These are phyloP conservation scores for Tautogolabrus adspersus DNA, from an alignment of 2,113 vertebrate species.

Conservation along the genomic window DNA sequence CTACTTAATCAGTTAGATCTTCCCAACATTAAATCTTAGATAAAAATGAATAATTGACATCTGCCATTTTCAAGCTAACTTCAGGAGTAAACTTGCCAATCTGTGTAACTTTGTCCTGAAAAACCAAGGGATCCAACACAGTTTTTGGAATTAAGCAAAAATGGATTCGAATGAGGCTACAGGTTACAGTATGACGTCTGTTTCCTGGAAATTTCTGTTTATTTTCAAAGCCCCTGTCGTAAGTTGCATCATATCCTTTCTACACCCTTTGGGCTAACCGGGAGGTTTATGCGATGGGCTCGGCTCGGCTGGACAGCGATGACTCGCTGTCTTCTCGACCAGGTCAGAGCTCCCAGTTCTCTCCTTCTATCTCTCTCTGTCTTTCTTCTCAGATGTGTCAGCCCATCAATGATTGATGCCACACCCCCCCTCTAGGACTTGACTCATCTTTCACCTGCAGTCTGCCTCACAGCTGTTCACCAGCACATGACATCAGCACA, in stretches of 20 bases:
- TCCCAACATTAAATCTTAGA: too few relatives aligned
- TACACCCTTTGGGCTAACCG: constrained; percentile 37
- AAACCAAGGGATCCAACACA: constrained; percentile 2
- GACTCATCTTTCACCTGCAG: constrained; percentile 80
- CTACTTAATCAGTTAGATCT: too few relatives aligned
- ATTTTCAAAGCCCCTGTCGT: constrained; percentile 27
- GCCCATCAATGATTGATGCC: constrained; percentile 72
- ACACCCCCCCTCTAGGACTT: constrained; percentile 57
- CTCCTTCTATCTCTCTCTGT: constrained; percentile 48
- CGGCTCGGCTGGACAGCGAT: constrained; percentile 25
- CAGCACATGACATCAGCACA: constrained; percentile 43
- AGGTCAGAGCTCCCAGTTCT: constrained; percentile 54
- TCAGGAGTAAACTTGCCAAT: not conserved
- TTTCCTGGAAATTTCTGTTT: constrained; percentile 36
- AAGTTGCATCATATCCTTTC: constrained; percentile 61
- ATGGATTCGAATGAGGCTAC: constrained; percentile 8
- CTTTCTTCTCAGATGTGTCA: constrained; percentile 69
- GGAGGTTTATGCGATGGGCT: constrained; percentile 35
- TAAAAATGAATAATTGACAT: too few relatives aligned
- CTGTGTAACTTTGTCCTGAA: not conserved
- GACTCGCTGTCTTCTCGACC: constrained; percentile 31
- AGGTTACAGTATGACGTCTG: constrained; percentile 42
- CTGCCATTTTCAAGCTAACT: not conserved
- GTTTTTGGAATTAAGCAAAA: not conserved
- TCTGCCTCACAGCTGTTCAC: constrained; percentile 72